Evolutionary conservation across 1,140 invertebrate species (phyloP).

Genomic region (Tetranychus urticae): DNA sequence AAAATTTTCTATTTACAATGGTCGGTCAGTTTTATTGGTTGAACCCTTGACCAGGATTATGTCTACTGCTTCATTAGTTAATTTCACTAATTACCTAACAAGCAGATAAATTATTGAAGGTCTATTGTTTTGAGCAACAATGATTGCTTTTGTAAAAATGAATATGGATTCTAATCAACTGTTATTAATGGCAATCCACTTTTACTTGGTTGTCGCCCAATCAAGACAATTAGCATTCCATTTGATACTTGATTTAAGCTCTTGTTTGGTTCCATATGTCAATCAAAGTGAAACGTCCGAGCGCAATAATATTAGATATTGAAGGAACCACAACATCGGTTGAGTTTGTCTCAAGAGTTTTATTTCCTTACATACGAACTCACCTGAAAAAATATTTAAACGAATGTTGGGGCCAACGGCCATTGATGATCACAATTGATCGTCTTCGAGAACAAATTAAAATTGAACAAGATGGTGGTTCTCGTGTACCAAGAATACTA

Average conservation of each 20-base stretch:
- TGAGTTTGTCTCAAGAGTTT: slow-evolving; percentile 1
- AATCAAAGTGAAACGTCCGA: neutral
- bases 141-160: too few species aligned
- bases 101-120: too few species aligned
- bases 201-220: too few species aligned
- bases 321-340: slow-evolving; percentile 10
- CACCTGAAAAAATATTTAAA: slow-evolving; percentile 4
- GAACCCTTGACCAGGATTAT: too few species aligned
- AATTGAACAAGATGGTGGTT: neutral
- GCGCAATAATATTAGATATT: slow-evolving; percentile 7
- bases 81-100: too few species aligned
- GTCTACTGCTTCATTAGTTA: too few species aligned
- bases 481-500: neutral
- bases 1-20: too few species aligned
- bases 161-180: too few species aligned
- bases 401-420: neutral
- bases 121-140: too few species aligned
- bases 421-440: neutral
- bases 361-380: slow-evolving; percentile 7
- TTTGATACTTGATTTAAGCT: neutral
- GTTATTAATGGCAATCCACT: too few species aligned
- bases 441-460: neutral
- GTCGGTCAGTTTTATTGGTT: too few species aligned
- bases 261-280: neutral
- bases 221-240: too few species aligned